Evolutionary conservation across 2,888 invertebrate species (phyloP).

Genomic region (Erebia ligea): DNA sequence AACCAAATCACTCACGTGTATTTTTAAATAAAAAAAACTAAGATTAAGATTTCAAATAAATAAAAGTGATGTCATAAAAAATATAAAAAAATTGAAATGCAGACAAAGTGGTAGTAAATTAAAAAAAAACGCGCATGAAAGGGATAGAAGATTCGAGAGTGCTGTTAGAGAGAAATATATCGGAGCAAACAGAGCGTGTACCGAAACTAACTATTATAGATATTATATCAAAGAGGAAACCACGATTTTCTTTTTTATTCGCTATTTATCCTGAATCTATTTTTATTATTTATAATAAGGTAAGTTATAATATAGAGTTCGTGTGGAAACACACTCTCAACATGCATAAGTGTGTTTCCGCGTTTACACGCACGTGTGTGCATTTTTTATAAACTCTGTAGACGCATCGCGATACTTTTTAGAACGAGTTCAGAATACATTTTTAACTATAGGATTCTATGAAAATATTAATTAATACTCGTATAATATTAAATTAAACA

Average conservation of each 20-base stretch:
- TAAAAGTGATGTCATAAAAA: constrained; percentile 58
- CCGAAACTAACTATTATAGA: constrained; percentile 46
- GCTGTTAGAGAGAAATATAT: constrained; percentile 43
- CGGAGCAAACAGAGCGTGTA: constrained; percentile 63
- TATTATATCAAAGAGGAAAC: constrained; percentile 39
- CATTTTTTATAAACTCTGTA: constrained; percentile 46
- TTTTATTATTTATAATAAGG: constrained; percentile 43
- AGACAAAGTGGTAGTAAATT: constrained; percentile 47
- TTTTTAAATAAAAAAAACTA: neutral
- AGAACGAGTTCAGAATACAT: constrained; percentile 13
- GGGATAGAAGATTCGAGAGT: constrained; percentile 41
- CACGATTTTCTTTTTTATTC: constrained; percentile 50
- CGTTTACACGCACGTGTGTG: constrained; percentile 48
- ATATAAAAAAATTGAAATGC: constrained; percentile 46
- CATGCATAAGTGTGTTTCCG: neutral
- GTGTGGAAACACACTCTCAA: constrained; percentile 5
- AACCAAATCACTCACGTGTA: neutral
- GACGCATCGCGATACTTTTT: constrained; percentile 37
- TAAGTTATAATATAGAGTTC: constrained; percentile 47
- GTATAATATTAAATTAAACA: neutral
- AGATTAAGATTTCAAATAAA: constrained; percentile 30
- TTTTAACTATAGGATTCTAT: constrained; percentile 55
- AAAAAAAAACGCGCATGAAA: constrained; percentile 39
- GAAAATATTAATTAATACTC: constrained; percentile 60
- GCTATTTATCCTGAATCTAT: constrained; percentile 60